Evolutionary conservation across 2,797 vertebrate species (phyloP).

Genomic region (Cottoperca gobio): DNA sequence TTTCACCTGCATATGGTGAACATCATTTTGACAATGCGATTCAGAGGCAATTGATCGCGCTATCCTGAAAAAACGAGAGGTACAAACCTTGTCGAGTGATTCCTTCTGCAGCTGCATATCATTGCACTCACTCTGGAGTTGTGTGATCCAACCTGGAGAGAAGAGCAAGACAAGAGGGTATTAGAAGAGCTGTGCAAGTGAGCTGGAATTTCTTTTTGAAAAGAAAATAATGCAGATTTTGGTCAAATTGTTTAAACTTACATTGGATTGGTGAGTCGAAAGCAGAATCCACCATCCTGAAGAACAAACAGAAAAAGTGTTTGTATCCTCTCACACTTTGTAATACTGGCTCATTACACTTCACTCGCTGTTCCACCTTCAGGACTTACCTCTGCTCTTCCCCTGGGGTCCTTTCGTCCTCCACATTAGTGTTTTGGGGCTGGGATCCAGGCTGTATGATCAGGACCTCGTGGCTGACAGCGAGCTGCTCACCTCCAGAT

Average conservation of each 20-base stretch:
- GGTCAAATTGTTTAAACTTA: conserved; percentile 22
- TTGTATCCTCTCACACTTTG: background rate
- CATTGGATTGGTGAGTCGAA: background rate
- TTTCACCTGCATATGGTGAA: background rate
- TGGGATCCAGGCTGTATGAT: background rate
- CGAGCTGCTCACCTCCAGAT: background rate
- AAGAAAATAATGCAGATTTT: background rate
- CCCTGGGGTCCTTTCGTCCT: background rate
- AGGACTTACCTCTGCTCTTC: conserved; percentile 19
- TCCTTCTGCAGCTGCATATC: conserved; percentile 58
- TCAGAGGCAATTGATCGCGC: background rate
- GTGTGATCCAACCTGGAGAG: conserved; percentile 65
- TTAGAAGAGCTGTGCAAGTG: background rate
- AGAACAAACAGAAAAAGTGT: background rate
- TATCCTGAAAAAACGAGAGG: background rate
- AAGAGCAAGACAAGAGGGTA: background rate
- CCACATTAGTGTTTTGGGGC: conserved; percentile 56
- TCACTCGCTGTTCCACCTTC: background rate
- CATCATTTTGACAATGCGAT: background rate
- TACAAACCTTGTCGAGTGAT: conserved; percentile 60
- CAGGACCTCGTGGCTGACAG: background rate
- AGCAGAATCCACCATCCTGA: conserved; percentile 8
- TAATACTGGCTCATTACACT: too few relatives aligned
- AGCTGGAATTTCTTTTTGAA: background rate
- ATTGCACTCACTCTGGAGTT: conserved; percentile 49